Base-by-base conservation (phyloP, 2,888 invertebrate species). In the Cloeon dipterum region DNA sequence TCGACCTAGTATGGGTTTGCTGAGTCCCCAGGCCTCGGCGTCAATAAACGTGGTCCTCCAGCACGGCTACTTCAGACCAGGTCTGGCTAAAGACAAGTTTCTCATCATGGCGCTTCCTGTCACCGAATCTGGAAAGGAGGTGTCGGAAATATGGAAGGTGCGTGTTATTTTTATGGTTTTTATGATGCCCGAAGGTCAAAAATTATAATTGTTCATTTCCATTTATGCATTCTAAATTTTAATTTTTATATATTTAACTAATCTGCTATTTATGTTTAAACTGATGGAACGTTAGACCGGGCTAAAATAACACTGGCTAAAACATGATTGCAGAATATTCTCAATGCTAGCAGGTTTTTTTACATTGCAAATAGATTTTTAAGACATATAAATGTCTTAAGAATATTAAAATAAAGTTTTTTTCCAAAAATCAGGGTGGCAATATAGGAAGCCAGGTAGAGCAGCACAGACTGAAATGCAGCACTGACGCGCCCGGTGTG, bases 61-160 rank as follows among this genome's bases (percentile, higher is more conserved):
- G 47, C 65, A 74, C 11, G 81, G 77, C 4, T 75, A 72, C 47
- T 69, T 70, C 42, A 43, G 51, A 21, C 39, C 49, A 39, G 66
- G 69, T 10, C 64, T 78, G 1, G 61, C 71, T 1, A 73, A 74
- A 50, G 89, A 91, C 52, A 76, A 86, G 54, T 93, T 93, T 54
- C 65, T 91, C 17, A 72, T 91, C 3, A 78, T 88, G 78, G 76
- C 78, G 23, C 69, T 79, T 44, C 66, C 72, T 25, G 59, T 72
- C 5, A 64, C 74, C 0, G 66, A 66, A 39, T 52, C 59, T 0
- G 67, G 68, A 42, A 46, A 66, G 32, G 59, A 67, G 2, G 53
- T 83, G 5, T 52, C 66, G 0, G 76, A 78, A 8, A 55, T 86
- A 38, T 82, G 83, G 81, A 79, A 77, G 58, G 68, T 63, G 53